Percentiles rank a stretch among this genome's conserved stretches.
phyloP scores from a whole-genome alignment of 2,113 vertebrate genomes.

The Pterocles orientalis region DNA sequence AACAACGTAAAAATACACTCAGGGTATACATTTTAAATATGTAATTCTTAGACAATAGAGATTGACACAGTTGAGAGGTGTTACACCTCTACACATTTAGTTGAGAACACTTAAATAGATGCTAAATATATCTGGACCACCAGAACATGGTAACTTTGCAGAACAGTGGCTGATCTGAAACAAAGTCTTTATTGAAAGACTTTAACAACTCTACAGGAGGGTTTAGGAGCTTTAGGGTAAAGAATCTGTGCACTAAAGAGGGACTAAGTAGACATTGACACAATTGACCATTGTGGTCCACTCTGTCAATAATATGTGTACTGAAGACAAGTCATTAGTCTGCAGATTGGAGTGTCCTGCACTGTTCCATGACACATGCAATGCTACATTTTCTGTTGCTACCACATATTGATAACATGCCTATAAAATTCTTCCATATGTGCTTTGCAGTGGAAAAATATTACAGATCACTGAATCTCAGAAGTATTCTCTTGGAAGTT shows the following conservation, averaged over 20 bases:
- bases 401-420: not conserved
- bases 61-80: not conserved
- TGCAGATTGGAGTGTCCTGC: not conserved
- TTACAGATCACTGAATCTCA: not conserved
- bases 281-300: not conserved
- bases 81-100: not conserved
- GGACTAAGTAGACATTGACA: not conserved
- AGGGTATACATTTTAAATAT: not conserved
- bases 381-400: not conserved
- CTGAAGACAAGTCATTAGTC: slow-evolving; percentile 4
- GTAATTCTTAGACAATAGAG: not conserved
- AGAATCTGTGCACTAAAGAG: not conserved
- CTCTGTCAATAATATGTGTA: not conserved
- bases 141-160: not conserved
- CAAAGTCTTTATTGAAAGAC: not conserved
- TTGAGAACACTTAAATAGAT: not conserved
- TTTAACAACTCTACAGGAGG: not conserved
- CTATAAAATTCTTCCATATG: not conserved
- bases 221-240: not conserved
- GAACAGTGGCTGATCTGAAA: not conserved
- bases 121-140: not conserved
- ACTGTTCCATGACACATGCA: not conserved
- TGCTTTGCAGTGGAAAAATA: not conserved
- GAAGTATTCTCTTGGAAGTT: not conserved
- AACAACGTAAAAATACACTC: not conserved